Evolutionary conservation across 2,113 vertebrate species (phyloP), one percentile per base, ranked within the genome.

Genomic region (Pelvicachromis taeniatus): DNA sequence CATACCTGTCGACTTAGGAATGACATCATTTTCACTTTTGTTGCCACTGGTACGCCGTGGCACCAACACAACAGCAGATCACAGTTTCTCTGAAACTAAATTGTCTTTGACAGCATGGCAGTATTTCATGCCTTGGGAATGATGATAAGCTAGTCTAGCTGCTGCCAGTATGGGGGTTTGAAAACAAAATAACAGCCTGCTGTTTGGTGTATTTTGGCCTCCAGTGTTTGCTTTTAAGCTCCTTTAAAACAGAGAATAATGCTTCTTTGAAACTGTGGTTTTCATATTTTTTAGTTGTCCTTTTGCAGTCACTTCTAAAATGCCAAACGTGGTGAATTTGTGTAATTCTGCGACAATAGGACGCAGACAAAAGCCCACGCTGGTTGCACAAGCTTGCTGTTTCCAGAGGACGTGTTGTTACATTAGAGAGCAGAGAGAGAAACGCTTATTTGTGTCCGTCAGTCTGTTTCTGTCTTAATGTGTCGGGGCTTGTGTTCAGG

Each of bases 401-500:
- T 79, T 55, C 42, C 48, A 19, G 29, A 59, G 17, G 16, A 9
- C 16, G 16, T 23, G 40, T 9, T 12, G 29, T 58, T 4, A n/a
- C 17, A 13, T 23, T 45, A 0, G 78, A 6, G 38, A 3, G 23
- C 35, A 9, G 42, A 29, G 50, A 16, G 8, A 40, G 56, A 14
- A 38, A 5, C 21, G 9, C 53, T 23, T 2, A n/a, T 11, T 61
- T 13, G 9, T 5, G 31, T 29, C 9, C 29, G 58, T 77, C 16
- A 5, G 40, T 50, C 6, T 61, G 63, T 61, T 9, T n/a, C 59
- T 17, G 31, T 59, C 16, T 50, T 3, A 1, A 42, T 87, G 80
- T 84, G 87, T 88, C 17, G 11, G 29, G 84, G 85, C 82, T 83
- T 90, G 91, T 85, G 85, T 85, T 70, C 29, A 38, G 56, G 83